These are phyloP conservation scores for Sebastes cheni DNA, from an alignment of 2,797 vertebrate genomes.

Conservation along the genomic window DNA sequence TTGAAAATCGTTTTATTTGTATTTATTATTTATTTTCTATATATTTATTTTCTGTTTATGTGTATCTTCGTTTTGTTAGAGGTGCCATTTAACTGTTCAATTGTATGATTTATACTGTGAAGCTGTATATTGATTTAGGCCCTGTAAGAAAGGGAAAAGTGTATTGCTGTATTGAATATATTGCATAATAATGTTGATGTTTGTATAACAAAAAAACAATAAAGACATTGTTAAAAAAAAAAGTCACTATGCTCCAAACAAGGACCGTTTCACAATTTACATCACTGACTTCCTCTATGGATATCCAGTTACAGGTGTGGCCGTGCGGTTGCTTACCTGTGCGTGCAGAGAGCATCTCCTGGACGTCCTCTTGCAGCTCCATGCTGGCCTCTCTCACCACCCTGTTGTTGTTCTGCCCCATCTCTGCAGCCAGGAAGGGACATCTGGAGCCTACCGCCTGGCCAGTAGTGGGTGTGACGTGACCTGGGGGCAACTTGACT, in stretches of 20 bases:
- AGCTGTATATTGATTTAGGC: no score
- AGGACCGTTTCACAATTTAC: not conserved
- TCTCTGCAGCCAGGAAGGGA: slow-evolving; percentile 91
- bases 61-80: no score
- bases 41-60: no score
- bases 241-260: not conserved
- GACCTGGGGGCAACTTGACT: slow-evolving; percentile 65
- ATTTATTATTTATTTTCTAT: no score
- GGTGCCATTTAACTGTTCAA: no score
- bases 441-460: slow-evolving; percentile 85
- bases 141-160: no score
- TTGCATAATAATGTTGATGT: no score
- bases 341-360: slow-evolving; percentile 79
- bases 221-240: no score
- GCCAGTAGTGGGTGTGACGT: slow-evolving; percentile 55
- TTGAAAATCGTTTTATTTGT: no score
- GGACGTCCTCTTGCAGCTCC: slow-evolving; percentile 91
- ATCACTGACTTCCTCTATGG: not conserved
- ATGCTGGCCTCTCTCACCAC: slow-evolving; percentile 88
- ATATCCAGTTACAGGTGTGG: not conserved
- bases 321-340: slow-evolving; percentile 74
- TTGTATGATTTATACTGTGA: no score
- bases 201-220: no score
- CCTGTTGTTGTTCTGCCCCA: slow-evolving; percentile 85
- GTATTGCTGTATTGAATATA: no score